Evolutionary conservation across 2,797 vertebrate species (phyloP).

Genomic region (Sparidentex hasta): DNA sequence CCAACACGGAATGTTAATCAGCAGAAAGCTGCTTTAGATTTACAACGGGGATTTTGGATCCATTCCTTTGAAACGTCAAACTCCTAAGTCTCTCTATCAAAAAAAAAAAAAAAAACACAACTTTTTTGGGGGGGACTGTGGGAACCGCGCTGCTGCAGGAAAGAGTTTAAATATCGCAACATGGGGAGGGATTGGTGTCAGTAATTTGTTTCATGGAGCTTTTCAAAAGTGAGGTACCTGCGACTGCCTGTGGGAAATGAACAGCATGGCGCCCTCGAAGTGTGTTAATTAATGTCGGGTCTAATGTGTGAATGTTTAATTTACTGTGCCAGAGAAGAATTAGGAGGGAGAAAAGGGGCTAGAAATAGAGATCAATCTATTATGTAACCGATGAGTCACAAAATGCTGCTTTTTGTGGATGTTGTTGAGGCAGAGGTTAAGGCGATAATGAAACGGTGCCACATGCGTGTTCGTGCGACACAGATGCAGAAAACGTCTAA

Average conservation of each 20-base stretch:
- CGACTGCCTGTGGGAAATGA: constrained; percentile 8
- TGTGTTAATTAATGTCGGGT: constrained; percentile 29
- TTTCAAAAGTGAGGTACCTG: constrained; percentile 24
- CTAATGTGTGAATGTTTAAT: constrained; percentile 35
- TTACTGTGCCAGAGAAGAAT: constrained; percentile 4
- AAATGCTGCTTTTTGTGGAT: constrained; percentile 21
- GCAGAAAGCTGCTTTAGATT: constrained; percentile 82
- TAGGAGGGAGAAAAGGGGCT: neutral
- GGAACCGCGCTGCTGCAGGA: constrained; percentile 54
- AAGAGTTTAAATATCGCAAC: constrained; percentile 9
- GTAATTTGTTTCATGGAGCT: neutral
- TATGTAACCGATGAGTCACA: constrained; percentile 29
- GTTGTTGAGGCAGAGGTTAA: constrained; percentile 5
- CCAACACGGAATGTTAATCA: constrained; percentile 80
- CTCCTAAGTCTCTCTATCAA: constrained; percentile 58
- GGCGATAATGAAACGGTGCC: constrained; percentile 52
- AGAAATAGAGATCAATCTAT: constrained; percentile 2
- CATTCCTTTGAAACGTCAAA: constrained; percentile 73
- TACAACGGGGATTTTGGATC: constrained; percentile 74
- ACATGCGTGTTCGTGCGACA: neutral
- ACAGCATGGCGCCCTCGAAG: neutral
- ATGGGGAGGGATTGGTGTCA: constrained; percentile 9
- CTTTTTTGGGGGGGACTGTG: constrained; percentile 43
- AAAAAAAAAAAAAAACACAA: too few species aligned
- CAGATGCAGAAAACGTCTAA: neutral